These are phyloP conservation scores for Frieseomelitta varia DNA, from an alignment of 1,140 invertebrate species.

Conservation along the genomic window DNA sequence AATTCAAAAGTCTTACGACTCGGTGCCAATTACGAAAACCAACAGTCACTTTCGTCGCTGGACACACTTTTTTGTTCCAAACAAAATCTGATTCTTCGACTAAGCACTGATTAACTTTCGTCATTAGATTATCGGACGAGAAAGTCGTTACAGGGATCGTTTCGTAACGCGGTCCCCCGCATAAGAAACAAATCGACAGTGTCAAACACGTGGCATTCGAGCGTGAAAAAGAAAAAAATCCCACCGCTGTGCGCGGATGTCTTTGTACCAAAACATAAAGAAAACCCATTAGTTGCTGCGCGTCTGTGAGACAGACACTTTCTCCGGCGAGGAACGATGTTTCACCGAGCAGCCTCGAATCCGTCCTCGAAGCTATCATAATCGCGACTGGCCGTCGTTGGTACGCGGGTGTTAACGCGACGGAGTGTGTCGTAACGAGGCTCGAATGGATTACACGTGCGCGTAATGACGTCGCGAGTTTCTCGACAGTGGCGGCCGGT, in stretches of 20 bases:
- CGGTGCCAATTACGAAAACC: too few species aligned
- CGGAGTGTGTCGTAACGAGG: conserved; percentile 68
- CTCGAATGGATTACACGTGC: conserved; percentile 73
- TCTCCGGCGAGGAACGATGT: background rate
- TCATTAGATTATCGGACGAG: too few species aligned
- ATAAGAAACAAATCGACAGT: too few species aligned
- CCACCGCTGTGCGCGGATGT: background rate
- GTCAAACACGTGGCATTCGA: background rate
- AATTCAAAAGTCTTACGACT: too few species aligned
- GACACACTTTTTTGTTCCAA: too few species aligned
- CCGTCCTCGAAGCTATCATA: conserved; percentile 6
- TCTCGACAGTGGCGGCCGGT: conserved; percentile 61
- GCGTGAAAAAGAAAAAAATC: background rate
- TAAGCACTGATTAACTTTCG: too few species aligned
- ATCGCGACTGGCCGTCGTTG: conserved; percentile 3
- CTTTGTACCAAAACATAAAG: background rate
- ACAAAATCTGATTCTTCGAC: too few species aligned
- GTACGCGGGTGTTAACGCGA: conserved; percentile 62
- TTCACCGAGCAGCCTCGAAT: background rate
- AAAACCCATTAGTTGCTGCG: background rate
- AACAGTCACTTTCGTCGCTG: too few species aligned
- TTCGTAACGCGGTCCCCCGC: too few species aligned
- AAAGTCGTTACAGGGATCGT: too few species aligned
- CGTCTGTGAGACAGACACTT: background rate
- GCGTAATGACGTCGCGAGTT: conserved; percentile 66